Evolutionary conservation across 2,113 vertebrate genomes (phyloP).

Genomic region (Dolichallabes microphthalmus): DNA sequence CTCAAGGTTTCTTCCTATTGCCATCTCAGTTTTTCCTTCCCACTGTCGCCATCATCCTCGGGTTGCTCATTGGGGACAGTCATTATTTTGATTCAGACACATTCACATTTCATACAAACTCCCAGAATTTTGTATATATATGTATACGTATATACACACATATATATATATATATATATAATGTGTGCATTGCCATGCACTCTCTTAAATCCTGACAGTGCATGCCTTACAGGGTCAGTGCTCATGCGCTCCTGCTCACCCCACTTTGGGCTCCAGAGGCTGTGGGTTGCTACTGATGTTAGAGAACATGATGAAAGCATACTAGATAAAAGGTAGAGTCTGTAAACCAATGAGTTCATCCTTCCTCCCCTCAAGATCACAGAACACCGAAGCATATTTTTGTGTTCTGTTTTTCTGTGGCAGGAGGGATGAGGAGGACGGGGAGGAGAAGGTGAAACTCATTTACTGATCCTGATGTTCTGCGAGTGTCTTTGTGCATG

Average conservation of each 20-base stretch:
- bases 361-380: conserved; percentile 12
- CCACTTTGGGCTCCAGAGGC: conserved; percentile 1
- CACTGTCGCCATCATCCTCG: too few species aligned
- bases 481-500: not conserved
- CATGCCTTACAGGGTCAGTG: not conserved
- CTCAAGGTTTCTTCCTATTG: too few species aligned
- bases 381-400: conserved; percentile 29
- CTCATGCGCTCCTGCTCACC: not conserved
- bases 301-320: conserved; percentile 44
- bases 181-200: too few species aligned
- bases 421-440: not conserved
- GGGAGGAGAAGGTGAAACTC: conserved; percentile 22
- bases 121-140: too few species aligned
- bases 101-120: too few species aligned
- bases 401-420: conserved; percentile 6
- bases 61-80: too few species aligned
- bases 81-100: too few species aligned
- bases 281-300: conserved; percentile 29
- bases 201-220: too few species aligned
- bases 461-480: not conserved
- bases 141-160: too few species aligned
- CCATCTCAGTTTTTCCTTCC: too few species aligned
- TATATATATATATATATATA: too few species aligned
- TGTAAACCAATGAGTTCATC: conserved; percentile 9
- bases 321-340: conserved; percentile 41